Conservation (phyloP, 2,797 vertebrate genomes). For the Acomys russatus region DNA sequence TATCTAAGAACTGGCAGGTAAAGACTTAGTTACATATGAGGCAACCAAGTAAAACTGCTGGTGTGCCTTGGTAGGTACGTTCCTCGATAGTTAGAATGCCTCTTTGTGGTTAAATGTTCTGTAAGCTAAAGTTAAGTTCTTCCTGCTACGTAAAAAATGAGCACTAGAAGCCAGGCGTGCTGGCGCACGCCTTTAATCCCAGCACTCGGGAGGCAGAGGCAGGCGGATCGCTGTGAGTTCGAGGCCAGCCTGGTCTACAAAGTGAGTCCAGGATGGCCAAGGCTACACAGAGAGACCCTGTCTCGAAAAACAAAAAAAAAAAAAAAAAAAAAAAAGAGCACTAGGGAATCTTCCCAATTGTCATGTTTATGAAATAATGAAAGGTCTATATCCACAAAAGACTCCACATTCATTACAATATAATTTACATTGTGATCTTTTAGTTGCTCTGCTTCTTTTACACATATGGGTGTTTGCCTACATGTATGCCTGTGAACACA, state of each 20-base stretch:
- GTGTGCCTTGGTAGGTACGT: background rate
- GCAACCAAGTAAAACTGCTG: background rate
- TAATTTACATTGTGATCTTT: background rate
- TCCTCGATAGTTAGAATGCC: background rate
- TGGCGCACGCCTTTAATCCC: no score
- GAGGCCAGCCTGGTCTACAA: no score
- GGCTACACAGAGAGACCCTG: no score
- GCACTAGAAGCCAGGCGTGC: no score
- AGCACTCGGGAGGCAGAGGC: no score
- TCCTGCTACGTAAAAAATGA: background rate
- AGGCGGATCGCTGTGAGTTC: no score
- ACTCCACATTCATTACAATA: background rate
- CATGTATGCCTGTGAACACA: background rate
- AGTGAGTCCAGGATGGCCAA: no score
- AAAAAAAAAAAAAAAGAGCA: background rate
- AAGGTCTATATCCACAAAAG: background rate
- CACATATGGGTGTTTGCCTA: background rate
- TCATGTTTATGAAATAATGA: background rate
- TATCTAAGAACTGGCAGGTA: background rate
- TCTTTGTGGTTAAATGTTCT: background rate
- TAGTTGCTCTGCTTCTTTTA: background rate
- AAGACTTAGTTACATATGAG: background rate
- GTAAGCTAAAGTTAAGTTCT: background rate
- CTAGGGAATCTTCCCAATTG: background rate
- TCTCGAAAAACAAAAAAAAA: no score